phyloP scores from a whole-genome alignment of 2,888 invertebrate species.

The Drosophila cyrtoloma region DNA sequence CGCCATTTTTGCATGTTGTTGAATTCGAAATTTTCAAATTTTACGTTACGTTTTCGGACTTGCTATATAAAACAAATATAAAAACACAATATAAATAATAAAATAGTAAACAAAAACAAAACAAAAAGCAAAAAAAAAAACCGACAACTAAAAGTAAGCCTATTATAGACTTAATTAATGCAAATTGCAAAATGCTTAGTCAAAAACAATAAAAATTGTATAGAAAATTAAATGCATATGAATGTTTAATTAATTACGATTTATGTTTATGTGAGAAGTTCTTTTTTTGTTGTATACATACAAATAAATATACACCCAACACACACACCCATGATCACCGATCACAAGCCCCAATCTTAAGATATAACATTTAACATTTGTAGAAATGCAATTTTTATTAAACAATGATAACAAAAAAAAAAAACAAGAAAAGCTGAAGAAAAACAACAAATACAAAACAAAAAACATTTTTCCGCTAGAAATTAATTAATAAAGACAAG shows the following conservation, averaged over 20 bases:
- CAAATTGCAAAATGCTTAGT: slow-evolving; percentile 78
- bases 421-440: slow-evolving; percentile 6
- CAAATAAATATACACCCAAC: slow-evolving; percentile 26
- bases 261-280: slow-evolving; percentile 62
- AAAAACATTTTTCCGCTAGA: slow-evolving; percentile 46
- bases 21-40: slow-evolving; percentile 45
- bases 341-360: slow-evolving; percentile 48
- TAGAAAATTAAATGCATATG: slow-evolving; percentile 74
- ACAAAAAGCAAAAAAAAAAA: slow-evolving; percentile 24
- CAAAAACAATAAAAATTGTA: slow-evolving; percentile 75
- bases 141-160: slow-evolving; percentile 65
- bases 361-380: slow-evolving; percentile 48
- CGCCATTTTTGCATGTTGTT: slow-evolving; percentile 66
- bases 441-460: slow-evolving; percentile 4
- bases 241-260: slow-evolving; percentile 77
- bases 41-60: slow-evolving; percentile 55
- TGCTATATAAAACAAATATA: slow-evolving; percentile 42
- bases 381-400: slow-evolving; percentile 66
- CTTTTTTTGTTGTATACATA: slow-evolving; percentile 53
- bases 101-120: slow-evolving; percentile 31
- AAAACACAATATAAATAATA: slow-evolving; percentile 28
- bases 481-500: slow-evolving; percentile 41
- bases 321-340: slow-evolving; percentile 21
- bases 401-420: slow-evolving; percentile 33
- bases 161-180: slow-evolving; percentile 80